These are phyloP conservation scores for Nymphalis io DNA, from an alignment of 1,140 invertebrate species.

Conservation along the genomic window DNA sequence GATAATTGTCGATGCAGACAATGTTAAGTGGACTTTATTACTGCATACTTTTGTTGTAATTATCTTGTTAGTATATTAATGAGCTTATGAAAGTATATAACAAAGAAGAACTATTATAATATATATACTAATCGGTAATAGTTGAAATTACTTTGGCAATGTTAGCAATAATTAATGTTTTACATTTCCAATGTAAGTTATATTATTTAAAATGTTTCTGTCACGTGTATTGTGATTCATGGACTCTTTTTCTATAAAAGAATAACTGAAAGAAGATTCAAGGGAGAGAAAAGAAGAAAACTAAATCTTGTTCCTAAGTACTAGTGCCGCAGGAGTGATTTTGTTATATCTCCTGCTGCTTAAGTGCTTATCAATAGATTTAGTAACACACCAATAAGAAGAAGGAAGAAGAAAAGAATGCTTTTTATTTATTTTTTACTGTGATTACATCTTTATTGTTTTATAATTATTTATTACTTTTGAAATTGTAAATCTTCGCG, in stretches of 20 bases:
- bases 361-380: slow-evolving; percentile 92
- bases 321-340: slow-evolving; percentile 93
- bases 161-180: too few species aligned
- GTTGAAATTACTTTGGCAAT: too few species aligned
- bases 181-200: too few species aligned
- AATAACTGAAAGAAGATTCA: neutral
- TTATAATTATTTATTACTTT: too few species aligned
- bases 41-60: slow-evolving; percentile 9
- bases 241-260: neutral
- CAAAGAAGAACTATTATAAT: too few species aligned
- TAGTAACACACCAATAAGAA: slow-evolving; percentile 49
- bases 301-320: slow-evolving; percentile 90
- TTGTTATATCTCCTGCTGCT: slow-evolving; percentile 89
- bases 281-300: slow-evolving; percentile 53
- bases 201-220: too few species aligned
- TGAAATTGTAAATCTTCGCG: too few species aligned
- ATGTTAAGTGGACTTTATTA: slow-evolving; percentile 39
- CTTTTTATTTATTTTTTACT: neutral
- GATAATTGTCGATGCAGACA: slow-evolving; percentile 50
- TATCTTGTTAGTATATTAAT: neutral
- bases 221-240: too few species aligned
- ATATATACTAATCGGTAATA: too few species aligned
- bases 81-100: too few species aligned
- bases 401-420: slow-evolving; percentile 6
- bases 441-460: too few species aligned